Evolutionary conservation across 2,113 vertebrate genomes (phyloP), one percentile per base, ranked within the genome.

Genomic region (Centropus unirufus): DNA sequence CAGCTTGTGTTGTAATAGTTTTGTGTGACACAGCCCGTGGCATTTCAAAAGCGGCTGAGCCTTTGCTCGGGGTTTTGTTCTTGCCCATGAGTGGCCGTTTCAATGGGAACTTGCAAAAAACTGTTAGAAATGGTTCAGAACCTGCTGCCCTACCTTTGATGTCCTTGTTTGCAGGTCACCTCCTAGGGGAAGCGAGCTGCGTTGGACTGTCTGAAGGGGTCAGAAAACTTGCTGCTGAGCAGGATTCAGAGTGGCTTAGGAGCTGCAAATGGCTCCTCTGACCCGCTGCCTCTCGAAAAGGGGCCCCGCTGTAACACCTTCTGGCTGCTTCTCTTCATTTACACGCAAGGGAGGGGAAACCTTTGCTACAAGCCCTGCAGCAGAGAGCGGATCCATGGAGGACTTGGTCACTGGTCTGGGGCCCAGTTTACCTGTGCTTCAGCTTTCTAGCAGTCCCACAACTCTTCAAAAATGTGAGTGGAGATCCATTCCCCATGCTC

Each of bases 31-130:
- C 7, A 66, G 44, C 82, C 30, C 11, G 55, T 51, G 66, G 30
- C 46, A 87, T 93, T 97, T 93, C 87, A 87, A 91, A 95, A 87
- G 68, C 75, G 62, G 67, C 54, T 85, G 51, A 58, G 22, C 79
- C 70, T 80, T 94, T 94, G 69, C 34, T 80, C 46, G 17, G 81
- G 59, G 51, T 87, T 97, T 96, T 92, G 81, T 76, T 92, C 91
- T 77, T 93, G 49, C 58, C 36, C 66, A 42, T 9, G 7, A 91
- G 85, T 85, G 66, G 49, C 87, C 44, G 49, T 81, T 93, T 92
- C 86, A 94, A 83, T 68, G 74, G 93, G 62, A 61, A 67, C 24
- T 90, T n/a, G 34, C 22, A 93, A 83, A 75, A 87, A 94, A 59
- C 62, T 51, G 27, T 89, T 83, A 82, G 89, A 94, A 92, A 92